Base-by-base conservation (phyloP, 2,888 invertebrate species). In the Lithophane socia region DNA sequence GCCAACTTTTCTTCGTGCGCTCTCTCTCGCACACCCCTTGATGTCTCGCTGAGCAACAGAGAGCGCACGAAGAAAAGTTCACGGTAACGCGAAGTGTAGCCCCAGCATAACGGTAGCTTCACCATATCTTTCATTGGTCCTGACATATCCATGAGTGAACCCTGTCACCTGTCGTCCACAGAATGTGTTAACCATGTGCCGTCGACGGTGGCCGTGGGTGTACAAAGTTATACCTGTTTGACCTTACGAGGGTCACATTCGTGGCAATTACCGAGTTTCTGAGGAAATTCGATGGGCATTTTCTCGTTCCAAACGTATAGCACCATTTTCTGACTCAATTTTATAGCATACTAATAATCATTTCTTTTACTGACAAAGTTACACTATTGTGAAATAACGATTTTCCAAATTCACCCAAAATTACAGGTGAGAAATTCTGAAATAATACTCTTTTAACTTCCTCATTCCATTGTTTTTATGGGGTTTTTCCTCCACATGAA, bases 401-500 rank as follows among this genome's bases (percentile, higher is more conserved):
- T 54, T 65, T 24, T n/a, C 37, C 24, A 49, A 61, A 54, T 47
- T 29, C 24, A 24, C 63, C 52, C 10, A 56, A 68, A 67, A 44
- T 60, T 9, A n/a, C 54, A 73, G 47, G 49, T 61, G 24, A 56
- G 29, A 49, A 74, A 74, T n/a, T 3, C 54, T 66, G 16, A 37
- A 61, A 71, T 56, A 65, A 49, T 60, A 10, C 16, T 4, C 24
- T 37, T 56, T 65, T 16, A 44, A 54, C 24, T 71, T 74, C 58
- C 58, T 29, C 29, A 24, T 37, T 61, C 24, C 3, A 68, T 65
- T 70, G 69, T 82, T 61, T 61, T 37, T 24, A 24, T 66, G 21
- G 9, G 13, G n/a, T 12, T 64, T 82, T 74, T 71, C 69, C 56
- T 71, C 21, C 18, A 56, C 4, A 54, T 56, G 49, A 61, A 16